Evolutionary conservation across 2,888 invertebrate species (phyloP), one percentile per base, ranked within the genome.

Genomic region (Cheilosia soror): DNA sequence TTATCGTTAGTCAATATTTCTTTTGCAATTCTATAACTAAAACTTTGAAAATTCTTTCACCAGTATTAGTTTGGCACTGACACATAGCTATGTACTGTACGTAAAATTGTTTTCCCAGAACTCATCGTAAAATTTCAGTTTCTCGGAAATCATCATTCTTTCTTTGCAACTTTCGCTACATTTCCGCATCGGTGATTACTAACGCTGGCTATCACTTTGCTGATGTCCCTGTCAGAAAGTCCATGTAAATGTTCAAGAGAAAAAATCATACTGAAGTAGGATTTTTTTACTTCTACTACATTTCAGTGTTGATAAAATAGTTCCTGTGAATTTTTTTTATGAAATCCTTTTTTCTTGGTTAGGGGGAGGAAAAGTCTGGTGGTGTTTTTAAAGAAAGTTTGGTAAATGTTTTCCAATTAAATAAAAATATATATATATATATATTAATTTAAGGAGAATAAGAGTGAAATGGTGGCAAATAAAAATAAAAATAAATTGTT

Each of bases 151-250:
- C 47, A 44, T 44, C 44, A 44, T 44, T 44, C 47, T 20, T 47
- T 20, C 7, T 15, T 5, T 20, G 7, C 7, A 27, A 27, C 11
- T 27, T 11, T 7, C 13, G 5, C 6, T 51, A 9, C 51, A 27
- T 4, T 33, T 55, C 55, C 33, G 31, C 33, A 33, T 15, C 9
- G 33, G 7, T 31, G 29, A 27, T 9, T 15, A 33, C 33, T 33
- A 4, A 29, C 42, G 25, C 29, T 37, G 11, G 37, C 11, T 42
- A 25, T 25, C n/a, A 37, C 5, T 20, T 20, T 42, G 5, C 9
- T 62, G 62, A 9, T 44, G 44, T n/a, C 15, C 15, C 62, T n/a
- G 29, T 15, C 62, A 60, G 2, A n/a, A 29, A 44, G 42, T 6
- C 13, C 25, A 42, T 40, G 2, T 20, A 33, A 57, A 33, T 57